Conservation (phyloP, 2,113 vertebrate species). For the Ictalurus furcatus region DNA sequence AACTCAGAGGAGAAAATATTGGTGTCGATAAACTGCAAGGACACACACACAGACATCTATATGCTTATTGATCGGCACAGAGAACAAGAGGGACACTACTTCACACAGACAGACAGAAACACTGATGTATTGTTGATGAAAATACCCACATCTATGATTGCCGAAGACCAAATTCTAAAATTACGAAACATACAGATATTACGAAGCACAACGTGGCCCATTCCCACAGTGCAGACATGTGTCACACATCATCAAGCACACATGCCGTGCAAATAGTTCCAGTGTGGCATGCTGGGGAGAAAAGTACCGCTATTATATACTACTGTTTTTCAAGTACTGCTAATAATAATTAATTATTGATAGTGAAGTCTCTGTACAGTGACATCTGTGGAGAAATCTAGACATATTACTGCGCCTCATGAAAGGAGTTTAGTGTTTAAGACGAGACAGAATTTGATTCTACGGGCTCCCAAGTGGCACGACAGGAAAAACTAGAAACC, state of each 20-base stretch:
- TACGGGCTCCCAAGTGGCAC: not conserved
- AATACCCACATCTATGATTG: not conserved
- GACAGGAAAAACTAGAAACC: not conserved
- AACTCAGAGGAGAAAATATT: slow-evolving; percentile 15
- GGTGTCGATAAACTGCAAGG: not conserved
- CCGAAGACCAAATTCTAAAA: not conserved
- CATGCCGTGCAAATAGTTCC: not conserved
- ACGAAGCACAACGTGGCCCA: not conserved
- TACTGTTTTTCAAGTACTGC: not conserved
- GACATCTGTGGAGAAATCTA: not conserved
- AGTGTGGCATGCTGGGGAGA: not conserved
- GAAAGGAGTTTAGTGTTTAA: not conserved
- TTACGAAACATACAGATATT: not conserved
- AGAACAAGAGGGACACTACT: not conserved
- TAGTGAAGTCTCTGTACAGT: not conserved
- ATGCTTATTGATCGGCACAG: not conserved
- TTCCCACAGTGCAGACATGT: not conserved
- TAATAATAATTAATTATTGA: not conserved
- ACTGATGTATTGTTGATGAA: not conserved
- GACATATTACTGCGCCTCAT: not conserved
- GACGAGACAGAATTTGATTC: not conserved
- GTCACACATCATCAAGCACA: not conserved
- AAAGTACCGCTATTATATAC: not conserved
- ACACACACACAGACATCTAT: not conserved
- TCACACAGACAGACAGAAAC: not conserved